Percentiles rank a stretch among this genome's conserved stretches.
phyloP scores from a whole-genome alignment of 2,113 vertebrate genomes.

The Rhabdornis inornatus region DNA sequence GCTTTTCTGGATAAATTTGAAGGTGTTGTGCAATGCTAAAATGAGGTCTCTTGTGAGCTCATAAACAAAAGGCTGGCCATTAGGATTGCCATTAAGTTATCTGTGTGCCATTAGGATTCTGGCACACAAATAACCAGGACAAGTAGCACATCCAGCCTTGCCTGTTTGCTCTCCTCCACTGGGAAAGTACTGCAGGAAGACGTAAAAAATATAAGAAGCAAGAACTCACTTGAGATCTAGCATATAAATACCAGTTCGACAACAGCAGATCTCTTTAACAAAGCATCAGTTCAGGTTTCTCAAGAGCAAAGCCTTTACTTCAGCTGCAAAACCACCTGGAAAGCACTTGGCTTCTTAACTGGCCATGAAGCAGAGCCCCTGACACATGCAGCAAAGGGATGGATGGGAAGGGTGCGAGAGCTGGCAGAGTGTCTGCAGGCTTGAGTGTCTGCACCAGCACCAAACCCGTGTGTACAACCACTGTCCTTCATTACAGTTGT shows the following conservation, averaged over 20 bases:
- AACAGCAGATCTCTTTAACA: not conserved
- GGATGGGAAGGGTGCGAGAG: not conserved
- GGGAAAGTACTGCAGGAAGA: not conserved
- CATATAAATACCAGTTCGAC: not conserved
- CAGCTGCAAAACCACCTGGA: not conserved
- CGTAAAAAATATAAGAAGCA: not conserved
- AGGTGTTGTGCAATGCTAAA: not conserved
- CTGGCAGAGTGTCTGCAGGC: not conserved
- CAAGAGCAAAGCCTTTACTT: not conserved
- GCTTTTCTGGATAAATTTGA: not conserved
- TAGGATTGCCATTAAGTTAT: not conserved
- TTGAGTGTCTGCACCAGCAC: not conserved
- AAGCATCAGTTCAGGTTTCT: not conserved
- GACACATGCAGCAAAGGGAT: not conserved
- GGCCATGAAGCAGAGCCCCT: not conserved
- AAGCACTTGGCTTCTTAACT: not conserved
- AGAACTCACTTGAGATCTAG: not conserved
- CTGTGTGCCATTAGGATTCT: not conserved
- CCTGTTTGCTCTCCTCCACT: not conserved
- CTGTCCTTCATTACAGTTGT: slow-evolving; percentile 40
- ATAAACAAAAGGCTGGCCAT: not conserved
- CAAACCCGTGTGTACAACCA: not conserved
- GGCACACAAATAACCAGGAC: rapidly evolving
- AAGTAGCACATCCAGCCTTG: not conserved
- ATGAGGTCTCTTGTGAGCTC: not conserved